Evolutionary conservation across 2,888 invertebrate species (phyloP).

Genomic region (Tiliacea aurago): DNA sequence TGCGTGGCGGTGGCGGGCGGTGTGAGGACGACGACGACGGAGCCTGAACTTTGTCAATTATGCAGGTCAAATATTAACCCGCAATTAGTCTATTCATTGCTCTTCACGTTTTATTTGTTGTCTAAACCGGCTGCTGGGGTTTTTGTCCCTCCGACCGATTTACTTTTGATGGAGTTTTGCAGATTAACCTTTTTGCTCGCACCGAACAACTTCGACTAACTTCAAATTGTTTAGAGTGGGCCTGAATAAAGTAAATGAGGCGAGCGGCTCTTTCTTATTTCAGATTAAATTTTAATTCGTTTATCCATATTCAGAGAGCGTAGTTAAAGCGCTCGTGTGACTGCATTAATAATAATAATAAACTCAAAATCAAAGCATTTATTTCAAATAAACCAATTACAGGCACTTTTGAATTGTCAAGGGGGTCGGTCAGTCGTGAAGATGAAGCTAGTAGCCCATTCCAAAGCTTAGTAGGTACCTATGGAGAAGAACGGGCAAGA

Average conservation of each 20-base stretch:
- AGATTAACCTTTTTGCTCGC: constrained; percentile 70
- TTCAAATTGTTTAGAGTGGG: constrained; percentile 67
- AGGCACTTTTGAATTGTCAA: too few species aligned
- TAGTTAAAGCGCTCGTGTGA: not conserved
- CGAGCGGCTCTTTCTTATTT: constrained; percentile 38
- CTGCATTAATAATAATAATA: not conserved
- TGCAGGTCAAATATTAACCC: constrained; percentile 73
- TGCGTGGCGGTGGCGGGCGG: constrained; percentile 1
- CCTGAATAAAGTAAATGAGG: constrained; percentile 60
- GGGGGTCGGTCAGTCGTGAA: too few species aligned
- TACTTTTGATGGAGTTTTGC: constrained; percentile 71
- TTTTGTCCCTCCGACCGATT: constrained; percentile 67
- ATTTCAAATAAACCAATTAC: too few species aligned
- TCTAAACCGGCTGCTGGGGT: constrained; percentile 62
- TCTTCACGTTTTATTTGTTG: constrained; percentile 72
- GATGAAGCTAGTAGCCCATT: too few species aligned
- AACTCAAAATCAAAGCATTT: too few species aligned
- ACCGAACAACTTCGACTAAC: constrained; percentile 56
- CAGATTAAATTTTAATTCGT: constrained; percentile 21
- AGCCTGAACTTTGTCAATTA: constrained; percentile 75
- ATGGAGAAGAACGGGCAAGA: too few species aligned
- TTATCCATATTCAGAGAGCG: constrained; percentile 53
- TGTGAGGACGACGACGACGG: constrained; percentile 9
- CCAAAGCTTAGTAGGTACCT: too few species aligned
- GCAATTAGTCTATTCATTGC: constrained; percentile 76